Base-by-base conservation (phyloP, 2,888 invertebrate genomes). In the Minunthozetes semirufus region DNA sequence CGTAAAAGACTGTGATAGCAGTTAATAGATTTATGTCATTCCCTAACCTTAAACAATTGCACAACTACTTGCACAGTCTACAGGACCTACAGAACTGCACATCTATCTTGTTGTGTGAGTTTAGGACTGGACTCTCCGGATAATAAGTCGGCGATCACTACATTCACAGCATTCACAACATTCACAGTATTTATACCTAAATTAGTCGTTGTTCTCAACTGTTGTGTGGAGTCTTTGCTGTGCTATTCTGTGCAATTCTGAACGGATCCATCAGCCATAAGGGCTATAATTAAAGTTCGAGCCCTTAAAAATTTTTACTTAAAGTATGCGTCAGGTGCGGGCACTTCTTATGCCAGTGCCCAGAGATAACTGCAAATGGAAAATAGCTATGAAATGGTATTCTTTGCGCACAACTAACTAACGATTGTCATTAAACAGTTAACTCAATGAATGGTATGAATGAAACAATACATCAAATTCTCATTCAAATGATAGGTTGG, bases 371-470 rank as follows among this genome's bases (percentile, higher is more conserved):
- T 63, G 63, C 63, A 33, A 33, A 63, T 63, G 29, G 17, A 29
- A 42, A 33, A 33, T 33, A 13, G 33, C 19, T 4, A n/a, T 33
- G 29, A 29, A 59, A 27, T 33, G 63, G 15, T 63, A 33, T 63
- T 63, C 25, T 42, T 13, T 63, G 25, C 4, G 63, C 63, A 29
- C 63, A 56, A 50, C 48, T 13, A 22, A 33, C 63, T 17, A 63
- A 63, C 63, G 19, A 63, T 63, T 63, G 63, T 63, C 63, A 63
- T 63, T 63, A 63, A 63, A 63, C 63, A 63, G 63, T 63, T 63
- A 63, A 63, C 63, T 22, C 27, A 63, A 63, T 63, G 63, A 50
- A 50, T 50, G 50, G n/a, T 50, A 50, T 50, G 50, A 63, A 63
- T 63, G 63, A 63, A 63, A 63, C 63, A 63, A 63, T 63, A 38